A percentile compares a stretch with the other conserved stretches of the same genome.
Conservation (phyloP, 92 coral and sea anemone species). For the Bergia puertoricense region DNA sequence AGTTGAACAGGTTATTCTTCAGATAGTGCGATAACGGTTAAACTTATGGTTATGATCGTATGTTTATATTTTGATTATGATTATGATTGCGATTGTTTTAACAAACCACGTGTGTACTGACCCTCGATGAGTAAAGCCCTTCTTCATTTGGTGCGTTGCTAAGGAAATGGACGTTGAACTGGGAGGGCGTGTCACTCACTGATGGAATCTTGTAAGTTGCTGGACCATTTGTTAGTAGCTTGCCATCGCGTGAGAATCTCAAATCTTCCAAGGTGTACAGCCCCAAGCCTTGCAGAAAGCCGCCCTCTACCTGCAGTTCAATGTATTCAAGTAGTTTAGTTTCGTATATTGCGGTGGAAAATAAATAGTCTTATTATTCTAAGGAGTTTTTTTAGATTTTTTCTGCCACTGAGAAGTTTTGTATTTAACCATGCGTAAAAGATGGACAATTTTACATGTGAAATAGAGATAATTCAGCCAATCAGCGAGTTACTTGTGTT, state of each 20-base stretch:
- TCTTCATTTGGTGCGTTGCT: slow-evolving; percentile 25
- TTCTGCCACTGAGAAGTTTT: no score
- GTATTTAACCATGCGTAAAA: no score
- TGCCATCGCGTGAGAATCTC: slow-evolving; percentile 44
- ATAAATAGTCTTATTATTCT: no score
- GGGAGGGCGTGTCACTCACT: slow-evolving; percentile 47
- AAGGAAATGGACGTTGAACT: slow-evolving; percentile 55
- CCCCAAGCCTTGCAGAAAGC: slow-evolving; percentile 56
- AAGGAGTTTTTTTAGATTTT: no score
- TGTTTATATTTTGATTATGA: background rate
- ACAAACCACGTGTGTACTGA: background rate
- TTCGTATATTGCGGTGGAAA: no score
- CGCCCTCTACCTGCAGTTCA: slow-evolving; percentile 56
- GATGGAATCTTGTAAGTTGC: slow-evolving; percentile 57
- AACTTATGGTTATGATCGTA: no score
- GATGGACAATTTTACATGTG: no score
- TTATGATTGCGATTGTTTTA: background rate
- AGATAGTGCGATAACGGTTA: no score
- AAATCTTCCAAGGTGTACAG: slow-evolving; percentile 50
- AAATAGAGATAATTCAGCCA: no score
- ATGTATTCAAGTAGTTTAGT: no score
- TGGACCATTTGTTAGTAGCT: slow-evolving; percentile 40
- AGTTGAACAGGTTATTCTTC: no score
- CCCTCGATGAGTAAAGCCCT: slow-evolving; percentile 56
- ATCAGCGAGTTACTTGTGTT: no score